Evolutionary conservation across 2,113 vertebrate species (phyloP).

Genomic region (Grantiella picta): DNA sequence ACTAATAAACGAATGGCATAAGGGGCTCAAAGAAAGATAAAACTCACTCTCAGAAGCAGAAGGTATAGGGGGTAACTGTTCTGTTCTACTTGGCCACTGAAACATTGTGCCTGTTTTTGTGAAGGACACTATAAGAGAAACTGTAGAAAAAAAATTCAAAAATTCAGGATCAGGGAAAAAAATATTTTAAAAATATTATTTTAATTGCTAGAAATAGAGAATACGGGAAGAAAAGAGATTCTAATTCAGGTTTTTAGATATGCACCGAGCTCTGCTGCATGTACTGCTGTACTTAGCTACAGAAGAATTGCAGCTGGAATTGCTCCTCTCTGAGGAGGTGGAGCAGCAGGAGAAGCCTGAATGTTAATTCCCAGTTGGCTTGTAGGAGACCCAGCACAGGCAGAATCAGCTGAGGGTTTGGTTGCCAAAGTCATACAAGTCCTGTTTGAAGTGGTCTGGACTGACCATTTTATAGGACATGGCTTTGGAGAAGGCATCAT

Average conservation of each 20-base stretch:
- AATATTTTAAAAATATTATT: neutral
- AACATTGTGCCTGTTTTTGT: neutral
- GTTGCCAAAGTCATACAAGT: neutral
- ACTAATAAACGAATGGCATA: neutral
- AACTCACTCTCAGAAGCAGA: neutral
- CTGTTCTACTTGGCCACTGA: neutral
- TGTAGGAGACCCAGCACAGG: neutral
- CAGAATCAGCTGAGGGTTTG: neutral
- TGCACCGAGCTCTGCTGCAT: fast-evolving
- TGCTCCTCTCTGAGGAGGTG: neutral
- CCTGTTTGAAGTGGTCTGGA: neutral
- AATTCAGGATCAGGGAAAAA: neutral
- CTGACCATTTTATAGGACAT: no score
- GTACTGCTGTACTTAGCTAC: neutral
- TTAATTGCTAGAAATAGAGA: neutral
- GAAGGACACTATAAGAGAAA: neutral
- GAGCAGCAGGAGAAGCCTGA: neutral
- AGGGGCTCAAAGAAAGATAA: neutral
- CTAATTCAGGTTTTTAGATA: neutral
- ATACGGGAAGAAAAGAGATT: neutral
- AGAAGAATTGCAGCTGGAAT: neutral
- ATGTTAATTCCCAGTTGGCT: neutral
- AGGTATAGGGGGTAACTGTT: neutral
- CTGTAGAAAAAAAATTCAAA: neutral
- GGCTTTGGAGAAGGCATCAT: neutral